Evolutionary conservation across 2,113 vertebrate species (phyloP), one percentile per base, ranked within the genome.

Genomic region (Atrichornis clamosus): DNA sequence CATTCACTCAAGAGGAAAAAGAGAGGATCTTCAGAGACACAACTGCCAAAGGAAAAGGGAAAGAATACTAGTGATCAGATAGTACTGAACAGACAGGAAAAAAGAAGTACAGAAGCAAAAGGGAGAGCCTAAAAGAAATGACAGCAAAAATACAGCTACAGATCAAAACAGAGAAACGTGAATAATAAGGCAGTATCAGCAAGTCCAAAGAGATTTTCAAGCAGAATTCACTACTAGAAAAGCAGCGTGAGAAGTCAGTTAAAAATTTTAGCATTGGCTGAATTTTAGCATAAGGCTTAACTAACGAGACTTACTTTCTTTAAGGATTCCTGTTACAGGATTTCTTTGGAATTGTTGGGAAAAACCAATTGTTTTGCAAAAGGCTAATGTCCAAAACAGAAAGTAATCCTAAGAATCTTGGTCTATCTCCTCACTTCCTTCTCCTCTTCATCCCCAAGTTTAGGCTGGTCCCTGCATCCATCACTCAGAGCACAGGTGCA

Each of bases 381-480:
- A 24, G 15, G 20, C 6, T 4, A 87, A 23, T 24, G 8, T 26
- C 35, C 20, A 11, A 56, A 85, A 22, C 6, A 5, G 35, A 62
- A 90, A 69, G 28, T 11, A 50, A 6, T 50, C 58, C 4, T 15
- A 49, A 75, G 59, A 76, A 50, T 9, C 12, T 55, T 35, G 28
- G 24, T 44, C 53, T n/a, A 8, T 8, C 50, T 62, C 30, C 63
- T 69, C 60, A 13, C 44, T 76, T 63, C 5, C 18, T 50, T 52
- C 37, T 72, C 32, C 13, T 69, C 32, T 18, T 60, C 1, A 1
- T 35, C n/a, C 32, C 59, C 4, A 11, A 18, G 32, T 80, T 58
- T 3, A 56, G n/a, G 22, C n/a, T 1, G 0, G 1, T 50, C 56
- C 32, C 47, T 59, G 41, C n/a, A 35, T 39, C 63, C 18, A 28